Conservation (phyloP, 2,113 vertebrate species). For the Muscicapa adusta region DNA sequence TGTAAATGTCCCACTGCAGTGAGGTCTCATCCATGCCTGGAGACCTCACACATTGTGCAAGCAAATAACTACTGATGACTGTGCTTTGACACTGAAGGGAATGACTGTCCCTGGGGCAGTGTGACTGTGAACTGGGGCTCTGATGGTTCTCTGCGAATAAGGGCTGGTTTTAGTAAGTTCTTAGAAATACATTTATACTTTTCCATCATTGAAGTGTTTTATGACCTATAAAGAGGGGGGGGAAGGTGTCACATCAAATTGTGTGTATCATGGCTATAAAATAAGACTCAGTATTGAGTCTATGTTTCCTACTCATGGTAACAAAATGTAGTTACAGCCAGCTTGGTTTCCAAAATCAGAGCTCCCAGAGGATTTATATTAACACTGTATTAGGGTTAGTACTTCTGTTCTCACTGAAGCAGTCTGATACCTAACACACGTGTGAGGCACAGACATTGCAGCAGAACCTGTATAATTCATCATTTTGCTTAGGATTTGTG, state of each 20-base stretch:
- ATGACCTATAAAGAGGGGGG: background rate
- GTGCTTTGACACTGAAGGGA: background rate
- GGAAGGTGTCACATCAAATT: background rate
- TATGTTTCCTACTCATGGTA: background rate
- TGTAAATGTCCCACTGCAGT: fast-evolving
- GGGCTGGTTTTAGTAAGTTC: background rate
- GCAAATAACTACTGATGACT: background rate
- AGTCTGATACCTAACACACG: background rate
- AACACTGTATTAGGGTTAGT: background rate
- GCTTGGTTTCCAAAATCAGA: background rate
- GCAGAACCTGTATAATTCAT: background rate
- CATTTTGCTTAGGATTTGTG: background rate
- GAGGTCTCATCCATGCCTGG: background rate
- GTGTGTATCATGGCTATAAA: background rate
- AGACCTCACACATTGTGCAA: background rate
- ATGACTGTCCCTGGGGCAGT: background rate
- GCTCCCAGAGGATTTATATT: background rate
- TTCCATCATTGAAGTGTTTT: background rate
- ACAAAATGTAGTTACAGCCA: background rate
- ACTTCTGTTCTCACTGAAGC: background rate
- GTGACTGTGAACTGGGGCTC: background rate
- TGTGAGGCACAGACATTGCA: background rate
- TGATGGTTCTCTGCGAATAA: background rate
- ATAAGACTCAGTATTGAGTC: background rate
- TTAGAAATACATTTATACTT: background rate